Evolutionary conservation across 2,113 vertebrate genomes (phyloP).

Genomic region (Pelmatolapia mariae): DNA sequence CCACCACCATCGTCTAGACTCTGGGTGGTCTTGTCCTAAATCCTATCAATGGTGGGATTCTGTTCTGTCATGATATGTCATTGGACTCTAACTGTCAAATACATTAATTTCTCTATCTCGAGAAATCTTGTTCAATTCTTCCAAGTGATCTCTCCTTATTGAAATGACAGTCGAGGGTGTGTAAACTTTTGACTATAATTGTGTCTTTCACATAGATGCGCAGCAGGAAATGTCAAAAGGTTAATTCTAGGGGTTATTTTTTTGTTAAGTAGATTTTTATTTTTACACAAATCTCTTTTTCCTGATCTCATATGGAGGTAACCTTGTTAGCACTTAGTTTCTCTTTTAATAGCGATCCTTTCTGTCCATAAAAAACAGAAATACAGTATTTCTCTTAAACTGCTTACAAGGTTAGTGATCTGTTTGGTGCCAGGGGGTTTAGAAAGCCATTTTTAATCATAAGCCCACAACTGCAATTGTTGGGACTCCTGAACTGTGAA

Average conservation of each 20-base stretch:
- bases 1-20: neutral
- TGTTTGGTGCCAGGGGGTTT: neutral
- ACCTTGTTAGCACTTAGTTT: neutral
- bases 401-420: neutral
- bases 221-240: neutral
- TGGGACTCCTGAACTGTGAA: neutral
- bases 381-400: neutral
- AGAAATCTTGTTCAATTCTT: neutral
- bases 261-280: neutral
- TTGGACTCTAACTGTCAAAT: neutral
- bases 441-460: conserved; percentile 13
- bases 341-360: neutral
- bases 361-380: neutral
- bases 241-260: neutral
- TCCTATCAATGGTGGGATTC: neutral
- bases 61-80: neutral
- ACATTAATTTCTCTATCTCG: neutral
- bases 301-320: neutral
- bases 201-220: neutral
- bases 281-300: neutral
- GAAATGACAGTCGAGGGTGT: neutral
- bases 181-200: neutral
- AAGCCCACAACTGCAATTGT: neutral
- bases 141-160: neutral
- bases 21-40: neutral